Percentiles rank a stretch among this genome's conserved stretches.
Conservation (phyloP, 2,797 vertebrate species). For the Holocentrus rufus region DNA sequence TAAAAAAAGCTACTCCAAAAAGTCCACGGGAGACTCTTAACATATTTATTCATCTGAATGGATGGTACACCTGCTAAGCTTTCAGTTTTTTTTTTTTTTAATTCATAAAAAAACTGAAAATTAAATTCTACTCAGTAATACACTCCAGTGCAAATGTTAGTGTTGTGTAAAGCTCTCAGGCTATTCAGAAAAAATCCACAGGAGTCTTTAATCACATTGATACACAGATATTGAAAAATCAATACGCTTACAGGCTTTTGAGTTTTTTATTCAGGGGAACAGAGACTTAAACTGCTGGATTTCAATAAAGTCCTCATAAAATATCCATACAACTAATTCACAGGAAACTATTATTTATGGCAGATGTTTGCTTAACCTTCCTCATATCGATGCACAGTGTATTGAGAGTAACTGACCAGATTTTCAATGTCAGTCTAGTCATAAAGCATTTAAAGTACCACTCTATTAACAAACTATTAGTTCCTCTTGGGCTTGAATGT, state of each 20-base stretch:
- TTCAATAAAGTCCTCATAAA: neutral
- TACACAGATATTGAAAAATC: conserved; percentile 16
- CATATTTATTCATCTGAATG: no score
- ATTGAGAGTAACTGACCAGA: no score
- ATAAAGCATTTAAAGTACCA: no score
- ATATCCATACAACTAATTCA: neutral
- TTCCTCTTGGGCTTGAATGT: no score
- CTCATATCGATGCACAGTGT: no score
- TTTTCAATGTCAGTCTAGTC: no score
- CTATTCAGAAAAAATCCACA: neutral
- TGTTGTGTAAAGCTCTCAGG: neutral
- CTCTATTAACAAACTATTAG: neutral
- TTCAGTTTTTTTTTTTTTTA: no score
- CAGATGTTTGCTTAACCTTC: no score
- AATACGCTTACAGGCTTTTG: conserved; percentile 1
- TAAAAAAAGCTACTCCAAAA: no score
- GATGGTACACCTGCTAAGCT: no score
- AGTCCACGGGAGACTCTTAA: no score
- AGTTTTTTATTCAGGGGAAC: conserved; percentile 16
- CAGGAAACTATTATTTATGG: neutral
- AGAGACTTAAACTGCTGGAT: conserved; percentile 5
- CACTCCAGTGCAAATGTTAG: neutral
- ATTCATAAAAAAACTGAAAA: no score
- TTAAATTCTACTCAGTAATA: neutral
- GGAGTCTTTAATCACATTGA: conserved; percentile 5